Evolutionary conservation across 2,113 vertebrate species (phyloP).

Genomic region (Urocolius indicus): DNA sequence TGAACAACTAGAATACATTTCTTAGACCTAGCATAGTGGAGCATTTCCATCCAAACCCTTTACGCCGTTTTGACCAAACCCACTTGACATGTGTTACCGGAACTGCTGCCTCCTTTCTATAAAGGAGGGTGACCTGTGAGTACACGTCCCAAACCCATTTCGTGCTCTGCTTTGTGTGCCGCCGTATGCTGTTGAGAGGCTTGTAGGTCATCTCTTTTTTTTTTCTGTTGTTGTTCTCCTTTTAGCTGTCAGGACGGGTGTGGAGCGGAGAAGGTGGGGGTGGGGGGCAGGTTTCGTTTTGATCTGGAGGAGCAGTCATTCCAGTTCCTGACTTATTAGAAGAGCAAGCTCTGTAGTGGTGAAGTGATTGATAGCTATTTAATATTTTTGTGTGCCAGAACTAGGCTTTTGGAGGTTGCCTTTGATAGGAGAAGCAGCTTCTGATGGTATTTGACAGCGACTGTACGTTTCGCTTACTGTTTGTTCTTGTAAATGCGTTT

Average conservation of each 20-base stretch:
- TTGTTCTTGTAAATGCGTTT: not conserved
- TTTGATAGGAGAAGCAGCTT: constrained; percentile 1
- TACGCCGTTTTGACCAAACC: constrained; percentile 47
- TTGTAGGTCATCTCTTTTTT: not conserved
- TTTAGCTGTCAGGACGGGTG: not conserved
- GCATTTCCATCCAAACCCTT: constrained; percentile 56
- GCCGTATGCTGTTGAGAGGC: constrained; percentile 13
- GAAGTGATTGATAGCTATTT: constrained; percentile 30
- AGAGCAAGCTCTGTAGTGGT: not conserved
- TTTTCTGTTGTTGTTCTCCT: not conserved
- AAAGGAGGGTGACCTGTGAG: constrained; percentile 45
- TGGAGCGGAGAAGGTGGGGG: not conserved
- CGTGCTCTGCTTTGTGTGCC: not conserved
- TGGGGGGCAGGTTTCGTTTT: constrained; percentile 11
- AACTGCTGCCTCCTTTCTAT: constrained; percentile 49
- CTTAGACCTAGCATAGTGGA: constrained; percentile 57
- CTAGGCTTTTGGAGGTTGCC: not conserved
- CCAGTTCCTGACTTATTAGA: constrained; percentile 32
- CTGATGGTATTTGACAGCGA: not conserved
- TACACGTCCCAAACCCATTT: constrained; percentile 18
- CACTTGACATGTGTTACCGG: constrained; percentile 39
- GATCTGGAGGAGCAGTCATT: constrained; percentile 38
- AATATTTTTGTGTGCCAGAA: constrained; percentile 22
- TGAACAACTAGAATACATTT: constrained; percentile 57
- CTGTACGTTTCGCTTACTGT: not conserved